phyloP scores from a whole-genome alignment of 2,113 vertebrate genomes.

The Anoplopoma fimbria region DNA sequence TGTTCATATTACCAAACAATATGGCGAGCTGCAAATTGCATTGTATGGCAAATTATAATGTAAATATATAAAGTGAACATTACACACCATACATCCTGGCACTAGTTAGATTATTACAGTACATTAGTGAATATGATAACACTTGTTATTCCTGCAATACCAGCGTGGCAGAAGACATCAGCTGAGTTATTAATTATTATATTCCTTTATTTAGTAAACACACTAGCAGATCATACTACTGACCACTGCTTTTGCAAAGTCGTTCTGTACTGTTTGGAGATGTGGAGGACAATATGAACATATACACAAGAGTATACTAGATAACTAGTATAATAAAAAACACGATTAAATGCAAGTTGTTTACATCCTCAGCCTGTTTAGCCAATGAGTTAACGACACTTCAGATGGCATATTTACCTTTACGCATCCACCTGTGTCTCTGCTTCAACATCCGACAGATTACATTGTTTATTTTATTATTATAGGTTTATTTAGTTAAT shows the following conservation, averaged over 20 bases:
- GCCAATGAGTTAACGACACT: no score
- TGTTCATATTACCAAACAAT: background rate
- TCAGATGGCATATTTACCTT: slow-evolving; percentile 52
- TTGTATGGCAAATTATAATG: background rate
- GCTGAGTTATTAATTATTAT: no score
- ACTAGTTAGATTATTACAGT: background rate
- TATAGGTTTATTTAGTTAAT: slow-evolving; percentile 1
- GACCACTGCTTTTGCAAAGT: no score
- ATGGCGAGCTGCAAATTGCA: background rate
- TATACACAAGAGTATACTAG: background rate
- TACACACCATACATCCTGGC: background rate
- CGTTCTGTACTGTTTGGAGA: background rate
- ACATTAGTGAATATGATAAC: background rate
- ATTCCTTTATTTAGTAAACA: no score
- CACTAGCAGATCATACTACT: no score
- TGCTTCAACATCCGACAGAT: background rate
- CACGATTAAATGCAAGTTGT: background rate
- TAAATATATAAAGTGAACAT: background rate
- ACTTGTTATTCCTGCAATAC: background rate
- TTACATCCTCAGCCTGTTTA: slow-evolving; percentile 37
- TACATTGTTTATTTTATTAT: background rate
- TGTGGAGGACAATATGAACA: no score
- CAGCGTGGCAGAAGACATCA: background rate
- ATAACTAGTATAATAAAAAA: no score
- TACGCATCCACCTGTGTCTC: background rate